Conservation (phyloP, 2,888 invertebrate species). For the Rapana venosa region DNA sequence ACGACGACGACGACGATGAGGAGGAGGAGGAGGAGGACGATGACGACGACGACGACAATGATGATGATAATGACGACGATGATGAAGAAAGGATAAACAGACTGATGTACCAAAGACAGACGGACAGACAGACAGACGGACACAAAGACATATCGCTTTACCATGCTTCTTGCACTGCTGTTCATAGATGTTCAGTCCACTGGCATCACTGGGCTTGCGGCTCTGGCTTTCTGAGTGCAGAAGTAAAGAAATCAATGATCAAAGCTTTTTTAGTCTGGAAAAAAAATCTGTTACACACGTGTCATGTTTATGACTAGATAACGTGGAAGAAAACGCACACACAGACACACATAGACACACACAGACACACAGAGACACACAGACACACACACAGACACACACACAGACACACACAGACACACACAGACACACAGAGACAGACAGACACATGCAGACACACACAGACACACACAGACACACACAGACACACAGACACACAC, state of each 20-base stretch:
- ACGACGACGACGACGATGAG: too few species aligned
- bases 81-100: background rate
- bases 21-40: too few species aligned
- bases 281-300: too few species aligned
- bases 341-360: too few species aligned
- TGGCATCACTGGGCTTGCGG: constrained; percentile 28
- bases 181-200: constrained; percentile 39
- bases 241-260: background rate
- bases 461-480: too few species aligned
- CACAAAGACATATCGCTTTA: background rate
- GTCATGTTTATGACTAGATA: background rate
- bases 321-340: too few species aligned
- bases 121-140: background rate
- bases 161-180: constrained; percentile 42
- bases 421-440: too few species aligned
- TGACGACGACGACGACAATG: background rate
- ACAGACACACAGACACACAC: too few species aligned
- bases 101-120: background rate
- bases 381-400: background rate
- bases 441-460: too few species aligned
- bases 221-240: constrained; percentile 4
- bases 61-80: background rate
- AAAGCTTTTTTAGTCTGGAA: background rate
- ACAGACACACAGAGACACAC: background rate
- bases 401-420: background rate